These are phyloP conservation scores for Cuculus canorus DNA, from an alignment of 2,797 vertebrate genomes.

Conservation along the genomic window DNA sequence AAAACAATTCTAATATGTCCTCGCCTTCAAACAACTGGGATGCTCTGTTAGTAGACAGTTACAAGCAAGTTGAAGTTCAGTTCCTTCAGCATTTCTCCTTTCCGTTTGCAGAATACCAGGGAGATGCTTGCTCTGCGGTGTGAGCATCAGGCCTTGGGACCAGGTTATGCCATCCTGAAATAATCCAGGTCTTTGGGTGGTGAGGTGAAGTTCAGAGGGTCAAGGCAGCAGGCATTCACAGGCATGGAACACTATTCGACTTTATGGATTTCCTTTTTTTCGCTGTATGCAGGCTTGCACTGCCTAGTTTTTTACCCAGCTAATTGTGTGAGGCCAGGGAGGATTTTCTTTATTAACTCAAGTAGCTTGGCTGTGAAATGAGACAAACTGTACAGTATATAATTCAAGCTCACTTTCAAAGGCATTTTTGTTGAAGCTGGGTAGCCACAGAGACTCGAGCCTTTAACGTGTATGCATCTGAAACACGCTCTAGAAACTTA, in stretches of 20 bases:
- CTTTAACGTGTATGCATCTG: slow-evolving; percentile 9
- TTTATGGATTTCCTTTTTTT: neutral
- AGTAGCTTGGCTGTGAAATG: slow-evolving; percentile 70
- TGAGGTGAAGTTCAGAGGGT: neutral
- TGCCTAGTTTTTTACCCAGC: neutral
- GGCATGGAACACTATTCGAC: neutral
- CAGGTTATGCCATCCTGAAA: neutral
- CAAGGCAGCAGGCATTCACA: neutral
- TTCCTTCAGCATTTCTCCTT: neutral
- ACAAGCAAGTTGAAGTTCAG: neutral
- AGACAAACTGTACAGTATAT: slow-evolving; percentile 45
- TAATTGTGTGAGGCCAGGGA: slow-evolving; percentile 55
- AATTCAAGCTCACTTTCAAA: slow-evolving; percentile 60
- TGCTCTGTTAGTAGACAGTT: neutral
- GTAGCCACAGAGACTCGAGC: slow-evolving; percentile 40
- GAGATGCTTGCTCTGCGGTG: neutral
- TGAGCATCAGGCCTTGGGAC: neutral
- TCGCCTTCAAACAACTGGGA: neutral
- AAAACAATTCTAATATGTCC: neutral
- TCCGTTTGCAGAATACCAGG: neutral
- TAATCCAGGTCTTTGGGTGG: neutral
- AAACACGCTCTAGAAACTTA: slow-evolving; percentile 13
- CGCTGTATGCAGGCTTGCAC: neutral
- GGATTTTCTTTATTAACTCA: slow-evolving; percentile 70
- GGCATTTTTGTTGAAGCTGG: slow-evolving; percentile 51